A percentile compares a stretch with the other conserved stretches of the same genome.
Conservation (phyloP, 2,113 vertebrate species). For the Sapajus apella region DNA sequence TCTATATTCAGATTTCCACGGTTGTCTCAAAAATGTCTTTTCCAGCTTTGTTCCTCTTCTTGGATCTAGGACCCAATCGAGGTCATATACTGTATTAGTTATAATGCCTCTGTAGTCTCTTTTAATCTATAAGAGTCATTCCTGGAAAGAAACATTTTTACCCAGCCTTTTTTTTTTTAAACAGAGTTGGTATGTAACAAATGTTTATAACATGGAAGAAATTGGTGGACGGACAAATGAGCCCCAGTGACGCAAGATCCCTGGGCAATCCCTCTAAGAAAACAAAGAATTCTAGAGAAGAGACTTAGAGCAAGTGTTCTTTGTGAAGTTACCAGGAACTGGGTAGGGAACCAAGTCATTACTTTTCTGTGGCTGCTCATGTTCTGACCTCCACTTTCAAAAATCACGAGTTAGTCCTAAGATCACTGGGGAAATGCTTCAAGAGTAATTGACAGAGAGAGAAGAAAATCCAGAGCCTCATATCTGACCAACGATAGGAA, state of each 20-base stretch:
- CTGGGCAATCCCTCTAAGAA: not conserved
- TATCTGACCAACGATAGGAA: not conserved
- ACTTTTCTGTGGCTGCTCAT: not conserved
- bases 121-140: not conserved
- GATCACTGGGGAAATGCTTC: not conserved
- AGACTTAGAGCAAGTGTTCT: not conserved
- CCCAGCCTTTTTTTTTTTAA: not conserved
- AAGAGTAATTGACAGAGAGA: not conserved
- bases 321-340: not conserved
- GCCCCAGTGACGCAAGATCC: not conserved
- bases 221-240: not conserved
- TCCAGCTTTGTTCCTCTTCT: not conserved
- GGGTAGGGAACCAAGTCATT: not conserved
- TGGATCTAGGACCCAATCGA: not conserved
- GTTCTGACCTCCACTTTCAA: not conserved
- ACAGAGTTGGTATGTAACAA: not conserved
- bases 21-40: not conserved
- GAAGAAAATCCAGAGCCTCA: not conserved
- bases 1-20: not conserved
- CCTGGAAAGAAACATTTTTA: not conserved
- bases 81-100: not conserved
- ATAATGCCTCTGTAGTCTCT: not conserved
- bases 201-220: not conserved
- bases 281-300: not conserved
- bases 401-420: not conserved